Evolutionary conservation across 2,797 vertebrate genomes (phyloP).

Genomic region (Valencia hispanica): DNA sequence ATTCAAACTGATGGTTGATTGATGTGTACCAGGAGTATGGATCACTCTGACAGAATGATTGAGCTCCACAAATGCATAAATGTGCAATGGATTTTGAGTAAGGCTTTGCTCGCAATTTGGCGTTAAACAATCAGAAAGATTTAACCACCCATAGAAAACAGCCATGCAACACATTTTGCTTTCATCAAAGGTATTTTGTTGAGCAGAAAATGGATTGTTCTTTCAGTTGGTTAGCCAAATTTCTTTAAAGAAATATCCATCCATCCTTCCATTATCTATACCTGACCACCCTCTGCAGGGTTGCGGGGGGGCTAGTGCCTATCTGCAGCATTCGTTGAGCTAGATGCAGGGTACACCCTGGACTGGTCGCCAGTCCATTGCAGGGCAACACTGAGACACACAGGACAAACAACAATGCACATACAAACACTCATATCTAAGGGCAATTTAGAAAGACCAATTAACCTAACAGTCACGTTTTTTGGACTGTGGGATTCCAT

Average conservation of each 20-base stretch:
- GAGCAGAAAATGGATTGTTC: background rate
- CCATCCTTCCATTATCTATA: no score
- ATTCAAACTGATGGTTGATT: conserved; percentile 63
- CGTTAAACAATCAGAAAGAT: conserved; percentile 13
- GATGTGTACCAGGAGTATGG: conserved; percentile 55
- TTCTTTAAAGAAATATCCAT: background rate
- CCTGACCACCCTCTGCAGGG: no score
- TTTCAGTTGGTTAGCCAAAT: background rate
- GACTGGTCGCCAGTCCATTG: no score
- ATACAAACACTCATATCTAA: no score
- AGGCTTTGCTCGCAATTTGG: conserved; percentile 6
- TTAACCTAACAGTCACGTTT: no score
- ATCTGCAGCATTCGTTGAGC: no score
- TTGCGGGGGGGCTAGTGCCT: no score
- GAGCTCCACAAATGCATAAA: conserved; percentile 44
- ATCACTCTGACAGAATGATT: conserved; percentile 50
- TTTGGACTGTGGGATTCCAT: no score
- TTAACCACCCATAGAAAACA: background rate
- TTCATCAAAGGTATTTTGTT: background rate
- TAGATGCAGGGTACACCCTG: no score
- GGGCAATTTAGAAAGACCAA: no score
- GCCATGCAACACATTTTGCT: background rate
- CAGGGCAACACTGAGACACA: no score
- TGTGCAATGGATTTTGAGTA: conserved; percentile 40
- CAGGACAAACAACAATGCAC: no score